Conservation (phyloP, 2,888 invertebrate genomes). For the Ormyrus nitidulus region DNA sequence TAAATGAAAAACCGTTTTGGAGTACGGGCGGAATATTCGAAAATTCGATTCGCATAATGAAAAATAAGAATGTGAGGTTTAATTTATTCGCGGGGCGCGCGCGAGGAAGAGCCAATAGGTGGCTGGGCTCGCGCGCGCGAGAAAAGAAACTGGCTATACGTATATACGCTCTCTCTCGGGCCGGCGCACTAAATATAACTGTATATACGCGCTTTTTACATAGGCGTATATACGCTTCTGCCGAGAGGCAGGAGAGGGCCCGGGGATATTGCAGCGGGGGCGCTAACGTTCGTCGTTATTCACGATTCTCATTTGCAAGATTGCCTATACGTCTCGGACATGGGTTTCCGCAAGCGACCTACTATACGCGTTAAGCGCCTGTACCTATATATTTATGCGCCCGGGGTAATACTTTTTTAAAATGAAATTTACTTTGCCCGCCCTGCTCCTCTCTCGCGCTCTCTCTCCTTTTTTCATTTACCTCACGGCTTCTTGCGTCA, state of each 20-base stretch:
- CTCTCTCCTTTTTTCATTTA: conserved; percentile 35
- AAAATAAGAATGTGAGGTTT: conserved; percentile 49
- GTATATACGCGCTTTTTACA: conserved; percentile 51
- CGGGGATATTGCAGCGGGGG: conserved; percentile 61
- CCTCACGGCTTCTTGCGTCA: conserved; percentile 20
- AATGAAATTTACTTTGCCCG: conserved; percentile 47
- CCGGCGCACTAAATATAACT: conserved; percentile 49
- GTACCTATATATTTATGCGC: conserved; percentile 53
- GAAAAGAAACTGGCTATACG: conserved; percentile 34
- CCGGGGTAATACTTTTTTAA: conserved; percentile 47
- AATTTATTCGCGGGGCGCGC: conserved; percentile 39
- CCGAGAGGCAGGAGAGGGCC: conserved; percentile 50
- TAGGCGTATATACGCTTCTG: conserved; percentile 26
- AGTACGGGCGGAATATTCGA: not conserved
- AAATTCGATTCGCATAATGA: conserved; percentile 30
- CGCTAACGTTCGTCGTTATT: conserved; percentile 72
- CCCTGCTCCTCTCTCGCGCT: not conserved
- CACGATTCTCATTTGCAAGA: conserved; percentile 75
- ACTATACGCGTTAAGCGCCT: conserved; percentile 52
- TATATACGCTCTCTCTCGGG: not conserved
- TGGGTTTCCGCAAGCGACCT: conserved; percentile 64
- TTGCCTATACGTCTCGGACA: conserved; percentile 73
- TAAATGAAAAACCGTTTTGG: too few relatives aligned
- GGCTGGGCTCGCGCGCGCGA: not conserved
- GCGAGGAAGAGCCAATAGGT: conserved; percentile 35